Conservation (phyloP, 1,140 invertebrate genomes). For the Paralvinella palmiformis region DNA sequence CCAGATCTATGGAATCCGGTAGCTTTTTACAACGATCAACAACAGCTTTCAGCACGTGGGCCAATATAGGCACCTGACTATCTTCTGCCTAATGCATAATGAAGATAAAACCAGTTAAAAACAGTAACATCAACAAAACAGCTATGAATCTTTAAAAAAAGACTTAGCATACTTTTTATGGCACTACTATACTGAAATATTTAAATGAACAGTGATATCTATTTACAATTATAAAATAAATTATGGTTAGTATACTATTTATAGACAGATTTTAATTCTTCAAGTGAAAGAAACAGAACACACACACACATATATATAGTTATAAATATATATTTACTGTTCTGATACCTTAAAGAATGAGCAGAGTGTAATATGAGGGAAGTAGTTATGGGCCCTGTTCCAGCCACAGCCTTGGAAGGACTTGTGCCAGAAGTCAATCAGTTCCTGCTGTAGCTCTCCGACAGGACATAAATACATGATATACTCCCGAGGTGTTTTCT, state of each 20-base stretch:
- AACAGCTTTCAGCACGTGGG: constrained; percentile 61
- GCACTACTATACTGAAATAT: not conserved
- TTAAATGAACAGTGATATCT: too few relatives aligned
- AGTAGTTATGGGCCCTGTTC: constrained; percentile 83
- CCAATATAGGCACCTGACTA: constrained; percentile 62
- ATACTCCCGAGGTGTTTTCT: constrained; percentile 70
- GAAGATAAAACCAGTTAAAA: too few relatives aligned
- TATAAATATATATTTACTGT: too few relatives aligned
- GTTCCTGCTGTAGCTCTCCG: constrained; percentile 63
- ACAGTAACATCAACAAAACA: too few relatives aligned
- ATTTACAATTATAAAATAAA: too few relatives aligned
- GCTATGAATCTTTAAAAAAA: too few relatives aligned
- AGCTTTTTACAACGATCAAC: constrained; percentile 57
- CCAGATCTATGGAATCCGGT: constrained; percentile 61
- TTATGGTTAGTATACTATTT: too few relatives aligned
- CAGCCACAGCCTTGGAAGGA: constrained; percentile 68
- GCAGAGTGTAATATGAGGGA: constrained; percentile 81
- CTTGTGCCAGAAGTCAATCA: constrained; percentile 72
- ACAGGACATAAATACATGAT: constrained; percentile 78
- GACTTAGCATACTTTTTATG: too few relatives aligned
- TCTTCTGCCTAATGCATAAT: constrained; percentile 66
- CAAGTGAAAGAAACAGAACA: too few relatives aligned
- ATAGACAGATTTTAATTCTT: too few relatives aligned
- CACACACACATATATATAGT: too few relatives aligned
- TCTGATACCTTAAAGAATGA: constrained; percentile 82